Evolutionary conservation across 53 echinoderm and acorn worm genomes (phyloP).

Genomic region (Holothuria leucospilota): DNA sequence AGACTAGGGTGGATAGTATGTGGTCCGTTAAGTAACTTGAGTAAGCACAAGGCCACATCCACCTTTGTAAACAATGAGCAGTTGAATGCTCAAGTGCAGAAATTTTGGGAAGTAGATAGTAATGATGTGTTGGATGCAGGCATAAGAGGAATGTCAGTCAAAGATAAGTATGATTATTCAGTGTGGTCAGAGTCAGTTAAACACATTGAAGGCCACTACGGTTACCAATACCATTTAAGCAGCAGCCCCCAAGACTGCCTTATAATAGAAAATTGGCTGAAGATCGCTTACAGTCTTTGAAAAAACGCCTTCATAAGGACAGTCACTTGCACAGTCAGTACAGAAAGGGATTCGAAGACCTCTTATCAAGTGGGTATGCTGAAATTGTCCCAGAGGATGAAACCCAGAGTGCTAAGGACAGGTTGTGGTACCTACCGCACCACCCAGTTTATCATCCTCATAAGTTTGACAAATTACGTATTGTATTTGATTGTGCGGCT

Average conservation of each 20-base stretch:
- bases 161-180: constrained; percentile 32
- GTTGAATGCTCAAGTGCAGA: constrained; percentile 30
- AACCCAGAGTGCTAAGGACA: background rate
- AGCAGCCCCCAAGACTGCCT: background rate
- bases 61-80: background rate
- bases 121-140: constrained; percentile 21
- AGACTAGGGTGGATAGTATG: background rate
- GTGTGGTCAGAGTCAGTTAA: constrained; percentile 32
- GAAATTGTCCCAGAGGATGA: too few species aligned
- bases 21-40: background rate
- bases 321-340: constrained; percentile 16
- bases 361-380: constrained; percentile 48
- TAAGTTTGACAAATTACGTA: too few species aligned
- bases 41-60: background rate
- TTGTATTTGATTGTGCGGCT: constrained; percentile 29
- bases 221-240: constrained; percentile 34
- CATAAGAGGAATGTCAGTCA: constrained; percentile 43
- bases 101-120: constrained; percentile 45
- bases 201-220: constrained; percentile 31
- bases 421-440: constrained; percentile 56
- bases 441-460: constrained; percentile 55
- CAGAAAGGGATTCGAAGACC: background rate
- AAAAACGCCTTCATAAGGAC: constrained; percentile 37
- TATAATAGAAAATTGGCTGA: background rate
- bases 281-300: background rate